Evolutionary conservation across 2,888 invertebrate species (phyloP), one percentile per base, ranked within the genome.

Genomic region (Penaeus monodon): DNA sequence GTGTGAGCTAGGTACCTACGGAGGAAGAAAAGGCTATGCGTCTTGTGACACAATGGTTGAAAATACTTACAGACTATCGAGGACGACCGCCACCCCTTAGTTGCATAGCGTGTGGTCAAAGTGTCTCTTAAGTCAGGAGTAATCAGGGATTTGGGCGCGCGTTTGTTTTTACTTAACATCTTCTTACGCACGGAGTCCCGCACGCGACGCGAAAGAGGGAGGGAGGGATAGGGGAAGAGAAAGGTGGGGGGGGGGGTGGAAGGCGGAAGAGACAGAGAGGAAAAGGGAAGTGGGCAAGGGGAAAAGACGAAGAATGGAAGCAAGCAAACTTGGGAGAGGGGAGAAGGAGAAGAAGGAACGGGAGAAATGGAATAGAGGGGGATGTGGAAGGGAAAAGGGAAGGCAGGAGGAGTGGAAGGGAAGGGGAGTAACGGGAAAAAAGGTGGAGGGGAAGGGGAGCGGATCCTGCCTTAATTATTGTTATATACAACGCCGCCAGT

Each of bases 111-210:
- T 20, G 57, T 17, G 57, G 57, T 57, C 57, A 57, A 57, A 57
- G 57, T 57, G 57, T 57, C 57, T 57, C 57, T 57, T 57, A 57
- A 57, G 57, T 57, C 57, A 57, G 57, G 57, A 57, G 12, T 57
- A 57, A 57, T 57, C 57, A 57, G 57, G 57, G 57, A 57, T 57
- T 57, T 57, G 57, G 49, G 3, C 57, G 17, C 57, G 57, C 3
- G 57, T 17, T 38, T 77, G 77, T 77, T 77, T 77, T 77, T 77
- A 77, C 29, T 63, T 76, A 20, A 49, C 27, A 29, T 57, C 57
- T 57, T 57, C 49, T 57, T 57, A 57, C 57, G 17, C 57, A 17
- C 17, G 14, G 17, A 14, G 57, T 14, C 57, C 57, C 57, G 57
- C 57, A 57, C 57, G 77, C 29, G 77, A 29, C 27, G 77, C 27